Evolutionary conservation across 2,888 invertebrate species (phyloP), one percentile per base, ranked within the genome.

Genomic region (Alloscopus bannaensis): DNA sequence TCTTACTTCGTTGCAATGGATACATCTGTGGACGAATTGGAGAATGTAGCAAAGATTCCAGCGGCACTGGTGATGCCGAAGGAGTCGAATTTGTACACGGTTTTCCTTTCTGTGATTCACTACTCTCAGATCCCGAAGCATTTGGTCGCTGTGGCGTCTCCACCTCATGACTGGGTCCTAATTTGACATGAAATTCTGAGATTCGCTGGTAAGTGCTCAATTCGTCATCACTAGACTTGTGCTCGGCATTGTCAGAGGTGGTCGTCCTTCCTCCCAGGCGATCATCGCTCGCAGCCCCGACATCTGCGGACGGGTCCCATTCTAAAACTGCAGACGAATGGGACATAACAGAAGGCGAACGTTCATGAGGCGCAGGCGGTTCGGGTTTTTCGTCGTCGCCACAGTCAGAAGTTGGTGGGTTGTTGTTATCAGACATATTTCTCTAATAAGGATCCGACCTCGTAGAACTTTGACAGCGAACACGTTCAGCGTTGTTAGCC

Each of bases 271-370:
- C n/a, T 11, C 47, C n/a, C 47, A n/a, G 47, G 4, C 29, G 45
- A 22, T 26, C 16, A n/a, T 18, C 31, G 31, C 59, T 29, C 42
- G 57, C 28, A 20, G 47, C 59, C 2, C 82, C 82, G 1, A 84
- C 81, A 75, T 84, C 84, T 1, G 84, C 84, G 0, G 83, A 83
- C 3, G 82, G 83, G 42, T 84, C 84, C 84, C 83, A 84, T 36
- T 84, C 84, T n/a, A 84, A 26, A 8, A 47, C 83, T 18, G 52
- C 62, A 1, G 84, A 83, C 1, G 80, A 50, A 6, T 78, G 77
- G 11, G 83, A 81, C 20, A 60, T 62, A 2, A 80, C 77, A 8
- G 83, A 82, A 0, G 84, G 82, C 4, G 83, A 82, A 2, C 71
- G n/a, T 28, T 84, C 82, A 52, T 82, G 18, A 16, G 8, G 16